A percentile compares a stretch with the other conserved stretches of the same genome.
phyloP scores from a whole-genome alignment of 2,113 vertebrate species.

The Carassius gibelio region DNA sequence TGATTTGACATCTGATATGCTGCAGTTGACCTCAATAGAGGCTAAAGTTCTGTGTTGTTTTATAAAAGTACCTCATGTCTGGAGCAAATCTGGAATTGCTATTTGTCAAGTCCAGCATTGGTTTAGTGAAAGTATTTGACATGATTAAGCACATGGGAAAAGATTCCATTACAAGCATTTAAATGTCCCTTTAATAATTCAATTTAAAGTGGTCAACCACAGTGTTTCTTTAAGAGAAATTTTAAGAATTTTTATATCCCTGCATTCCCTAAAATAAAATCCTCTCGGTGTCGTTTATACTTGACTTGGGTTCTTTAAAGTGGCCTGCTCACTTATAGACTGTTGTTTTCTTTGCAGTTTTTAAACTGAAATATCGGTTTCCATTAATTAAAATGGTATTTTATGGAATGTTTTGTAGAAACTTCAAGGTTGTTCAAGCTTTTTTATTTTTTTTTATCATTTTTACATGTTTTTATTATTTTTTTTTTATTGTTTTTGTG shows the following conservation, averaged over 20 bases:
- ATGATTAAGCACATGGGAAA: slow-evolving; percentile 1
- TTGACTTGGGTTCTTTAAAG: not conserved
- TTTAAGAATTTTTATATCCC: not conserved
- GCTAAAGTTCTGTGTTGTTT: not conserved
- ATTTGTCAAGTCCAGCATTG: not conserved
- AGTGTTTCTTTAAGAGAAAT: slow-evolving; percentile 25
- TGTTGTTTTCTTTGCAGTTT: not conserved
- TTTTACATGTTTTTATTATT: too few relatives aligned
- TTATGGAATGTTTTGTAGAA: not conserved
- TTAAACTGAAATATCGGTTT: not conserved
- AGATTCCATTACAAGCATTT: slow-evolving; percentile 8
- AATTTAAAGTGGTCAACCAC: slow-evolving; percentile 25
- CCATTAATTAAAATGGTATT: not conserved
- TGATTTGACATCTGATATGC: not conserved
- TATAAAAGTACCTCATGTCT: not conserved
- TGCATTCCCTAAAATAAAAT: slow-evolving; percentile 10
- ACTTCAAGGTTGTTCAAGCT: too few relatives aligned
- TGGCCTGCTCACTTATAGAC: not conserved
- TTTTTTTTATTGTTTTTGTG: too few relatives aligned
- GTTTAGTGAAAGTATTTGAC: slow-evolving; percentile 13
- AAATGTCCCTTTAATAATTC: slow-evolving; percentile 11
- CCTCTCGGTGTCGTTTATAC: not conserved
- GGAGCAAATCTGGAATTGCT: not conserved
- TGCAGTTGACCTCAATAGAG: not conserved
- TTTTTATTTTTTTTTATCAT: too few relatives aligned